Conservation (phyloP, 2,113 vertebrate genomes). For the Pardalotus punctatus region DNA sequence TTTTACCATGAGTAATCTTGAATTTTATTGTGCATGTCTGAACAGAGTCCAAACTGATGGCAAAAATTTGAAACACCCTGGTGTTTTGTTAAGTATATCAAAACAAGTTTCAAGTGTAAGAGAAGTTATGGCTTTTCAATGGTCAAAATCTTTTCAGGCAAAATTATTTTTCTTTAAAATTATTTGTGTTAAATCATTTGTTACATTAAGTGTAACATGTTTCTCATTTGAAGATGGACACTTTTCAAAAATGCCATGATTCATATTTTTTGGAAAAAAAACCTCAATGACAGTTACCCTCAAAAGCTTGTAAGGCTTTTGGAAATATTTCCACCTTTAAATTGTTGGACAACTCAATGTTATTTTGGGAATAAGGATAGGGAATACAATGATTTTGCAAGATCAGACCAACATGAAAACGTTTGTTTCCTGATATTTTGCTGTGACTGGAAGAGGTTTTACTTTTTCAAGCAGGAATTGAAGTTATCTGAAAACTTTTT, state of each 20-base stretch:
- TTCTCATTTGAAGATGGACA: not conserved
- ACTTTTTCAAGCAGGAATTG: not conserved
- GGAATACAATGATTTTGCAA: not conserved
- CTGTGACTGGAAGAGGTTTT: not conserved
- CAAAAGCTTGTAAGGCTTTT: not conserved
- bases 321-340: not conserved
- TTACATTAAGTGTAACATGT: not conserved
- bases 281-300: not conserved
- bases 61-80: slow-evolving; percentile 18
- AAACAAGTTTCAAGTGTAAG: not conserved
- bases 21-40: not conserved
- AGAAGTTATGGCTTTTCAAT: not conserved
- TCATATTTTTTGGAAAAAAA: not conserved
- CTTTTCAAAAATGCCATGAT: not conserved
- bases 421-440: not conserved
- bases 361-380: not conserved
- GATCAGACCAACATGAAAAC: not conserved
- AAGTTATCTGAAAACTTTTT: not conserved
- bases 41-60: not conserved
- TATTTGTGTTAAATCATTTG: not conserved
- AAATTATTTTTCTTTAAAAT: not conserved
- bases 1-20: not conserved
- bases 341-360: not conserved
- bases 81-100: not conserved
- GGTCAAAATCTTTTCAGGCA: not conserved